Evolutionary conservation across 2,888 invertebrate genomes (phyloP), one percentile per base, ranked within the genome.

Genomic region (Agrotis exclamationis): DNA sequence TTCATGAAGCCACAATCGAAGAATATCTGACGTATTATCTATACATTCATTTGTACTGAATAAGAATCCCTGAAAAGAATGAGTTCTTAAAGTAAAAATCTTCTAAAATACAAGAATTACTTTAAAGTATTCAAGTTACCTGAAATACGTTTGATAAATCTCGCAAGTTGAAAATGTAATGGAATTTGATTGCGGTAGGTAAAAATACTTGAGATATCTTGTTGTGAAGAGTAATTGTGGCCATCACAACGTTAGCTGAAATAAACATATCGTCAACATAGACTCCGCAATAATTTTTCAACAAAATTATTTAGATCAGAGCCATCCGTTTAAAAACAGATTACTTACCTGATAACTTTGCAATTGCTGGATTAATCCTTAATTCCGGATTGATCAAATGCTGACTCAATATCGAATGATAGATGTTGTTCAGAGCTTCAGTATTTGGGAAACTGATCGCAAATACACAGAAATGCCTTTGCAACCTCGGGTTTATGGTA

Each of bases 101-200:
- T 5, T n/a, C 3, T n/a, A 7, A 48, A 39, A 24, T 18, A 16
- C 6, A 24, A n/a, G 7, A 47, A 20, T 14, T 0, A 20, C 28
- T 53, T 33, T 0, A 33, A 68, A 13, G n/a, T 51, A 39, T 39
- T 51, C 0, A 20, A 16, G 7, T 75, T 96, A 98, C 98, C 97
- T 99, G 99, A 92, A 99, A 99, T 68, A 99, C 98, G 92, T 99
- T 99, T 4, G 99, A 99, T 69, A 99, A 97, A 92, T 99, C 99
- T 71, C 99, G 96, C 73, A 99, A 96, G 96, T 99, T 99, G 93
- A 99, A 99, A 86, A 99, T 98, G 89, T 99, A 99, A 93, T 99
- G 99, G 88, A 99, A 99, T 93, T 99, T 99, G 65, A 99, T 98
- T 3, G 99, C 99, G 2, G 99, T 99, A 0, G 99, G 99, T 74